Base-by-base conservation (phyloP, 2,797 vertebrate species). In the Phoeniculus purpureus region DNA sequence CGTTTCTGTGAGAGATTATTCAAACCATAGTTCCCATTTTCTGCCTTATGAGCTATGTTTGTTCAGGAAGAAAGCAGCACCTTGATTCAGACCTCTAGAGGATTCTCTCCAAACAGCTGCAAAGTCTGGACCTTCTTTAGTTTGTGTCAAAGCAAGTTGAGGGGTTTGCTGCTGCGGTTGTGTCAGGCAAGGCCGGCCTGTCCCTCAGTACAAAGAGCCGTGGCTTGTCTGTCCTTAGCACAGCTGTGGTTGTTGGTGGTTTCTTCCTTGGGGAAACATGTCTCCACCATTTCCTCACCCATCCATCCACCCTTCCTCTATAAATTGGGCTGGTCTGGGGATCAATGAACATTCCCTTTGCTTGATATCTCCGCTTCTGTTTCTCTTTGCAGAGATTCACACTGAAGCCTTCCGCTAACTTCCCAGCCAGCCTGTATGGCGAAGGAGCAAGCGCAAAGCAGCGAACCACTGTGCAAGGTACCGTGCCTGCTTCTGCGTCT, bases 311-410 rank as follows among this genome's bases (percentile, higher is more conserved):
- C 40, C 19, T 77, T 43, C 2, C 7, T 59, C 20, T 68, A 37
- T 37, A 77, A 88, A 64, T 85, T n/a, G 71, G n/a, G 5, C 40
- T 71, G 27, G 12, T 70, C 68, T 73, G 43, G 50, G 51, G 45
- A 48, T 66, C 32, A 71, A 62, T 51, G 67, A 67, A 2, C 23
- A 17, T 27, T 25, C 56, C 6, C 10, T 21, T 67, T 72, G 23
- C 18, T 66, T 73, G 15, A 26, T 64, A 58, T 27, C 68, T 82
- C 23, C 80, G 26, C 50, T 31, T 59, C 13, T 31, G 14, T 79
- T 78, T 74, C 14, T 82, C 7, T 19, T 52, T 71, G 66, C 93
- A 99, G 99, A 98, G 98, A 92, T 97, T 98, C 91, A 97, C 95
- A 73, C 97, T 99, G 92, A 94, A 89, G 7, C 97, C 98, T 58